phyloP scores from a whole-genome alignment of 2,113 vertebrate species.

The Gymnobelideus leadbeateri region DNA sequence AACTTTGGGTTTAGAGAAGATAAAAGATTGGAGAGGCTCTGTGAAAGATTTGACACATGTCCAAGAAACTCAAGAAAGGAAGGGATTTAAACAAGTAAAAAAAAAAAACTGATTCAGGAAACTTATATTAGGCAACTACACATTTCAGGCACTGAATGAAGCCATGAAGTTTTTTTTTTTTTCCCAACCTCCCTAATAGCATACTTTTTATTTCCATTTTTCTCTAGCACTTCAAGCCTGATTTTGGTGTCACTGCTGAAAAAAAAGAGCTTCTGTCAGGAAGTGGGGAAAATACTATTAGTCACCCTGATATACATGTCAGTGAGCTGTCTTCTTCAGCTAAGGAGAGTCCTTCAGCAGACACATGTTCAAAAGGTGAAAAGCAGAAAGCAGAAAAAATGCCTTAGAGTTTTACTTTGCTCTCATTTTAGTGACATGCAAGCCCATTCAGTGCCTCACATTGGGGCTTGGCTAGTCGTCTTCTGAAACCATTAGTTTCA shows the following conservation, averaged over 20 bases:
- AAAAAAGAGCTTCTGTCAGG: not conserved
- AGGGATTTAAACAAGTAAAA: not conserved
- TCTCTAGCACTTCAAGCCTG: not conserved
- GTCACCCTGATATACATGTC: not conserved
- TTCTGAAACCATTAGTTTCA: not conserved
- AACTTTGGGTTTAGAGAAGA: not conserved
- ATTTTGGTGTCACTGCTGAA: not conserved
- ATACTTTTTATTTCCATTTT: not conserved
- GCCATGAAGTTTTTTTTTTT: not conserved
- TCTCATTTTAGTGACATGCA: not conserved
- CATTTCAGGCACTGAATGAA: not conserved
- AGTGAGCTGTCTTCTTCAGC: not conserved
- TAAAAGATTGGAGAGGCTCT: not conserved
- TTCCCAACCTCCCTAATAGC: not conserved
- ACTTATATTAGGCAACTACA: not conserved
- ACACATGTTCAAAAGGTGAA: not conserved
- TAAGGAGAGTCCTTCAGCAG: not conserved
- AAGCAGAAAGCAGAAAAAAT: not conserved
- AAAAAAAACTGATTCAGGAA: not conserved
- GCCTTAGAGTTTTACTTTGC: not conserved
- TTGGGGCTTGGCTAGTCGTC: not conserved
- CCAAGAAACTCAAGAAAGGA: not conserved
- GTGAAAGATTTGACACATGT: not conserved
- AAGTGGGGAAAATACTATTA: not conserved
- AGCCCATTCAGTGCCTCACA: not conserved